Base-by-base conservation (phyloP, 2,797 vertebrate species). In the Sebastes minor region DNA sequence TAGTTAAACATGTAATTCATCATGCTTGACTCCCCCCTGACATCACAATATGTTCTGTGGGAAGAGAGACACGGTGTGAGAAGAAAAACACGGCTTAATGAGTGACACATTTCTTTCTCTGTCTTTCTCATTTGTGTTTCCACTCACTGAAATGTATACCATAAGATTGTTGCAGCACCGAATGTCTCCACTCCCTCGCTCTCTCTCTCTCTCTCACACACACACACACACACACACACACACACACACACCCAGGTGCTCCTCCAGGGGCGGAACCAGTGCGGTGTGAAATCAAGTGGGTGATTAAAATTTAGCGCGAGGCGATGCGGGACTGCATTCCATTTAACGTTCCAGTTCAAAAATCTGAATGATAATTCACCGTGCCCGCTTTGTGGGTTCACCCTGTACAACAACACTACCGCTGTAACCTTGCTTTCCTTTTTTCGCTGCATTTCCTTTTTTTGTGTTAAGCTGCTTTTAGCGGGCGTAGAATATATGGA, bases 211-310 rank as follows among this genome's bases (percentile, higher is more conserved):
- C 71, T 42, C 60, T 7, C 62, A 14, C 63, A 73, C n/a, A 42
- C 16, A 74, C 71, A 20, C 70, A 61, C 49, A 22, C 74, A 42
- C 23, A 6, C 42, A 32, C 76, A 62, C 64, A 35, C 61, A 27
- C 64, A 32, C 56, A 20, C 53, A n/a, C 66, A 49, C 55, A 49
- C 70, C 67, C 88, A 87, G 84, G 82, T 81, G 71, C 77, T 83
- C 75, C 81, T 82, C 30, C 75, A 81, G 82, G 80, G 91, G 87
- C 64, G 25, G 70, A 92, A 83, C 88, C 78, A 84, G 82, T 76
- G 70, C 81, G 62, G 85, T 90, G 94, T 92, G 91, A 93, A 94
- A 93, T 92, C 91, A 91, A 91, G 85, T 88, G 85, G 89, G 89
- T 93, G 91, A 93, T 94, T 93, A 90, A 74, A 91, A 91, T 93